Conservation (phyloP, 2,797 vertebrate genomes). For the Poeciliopsis turneri region DNA sequence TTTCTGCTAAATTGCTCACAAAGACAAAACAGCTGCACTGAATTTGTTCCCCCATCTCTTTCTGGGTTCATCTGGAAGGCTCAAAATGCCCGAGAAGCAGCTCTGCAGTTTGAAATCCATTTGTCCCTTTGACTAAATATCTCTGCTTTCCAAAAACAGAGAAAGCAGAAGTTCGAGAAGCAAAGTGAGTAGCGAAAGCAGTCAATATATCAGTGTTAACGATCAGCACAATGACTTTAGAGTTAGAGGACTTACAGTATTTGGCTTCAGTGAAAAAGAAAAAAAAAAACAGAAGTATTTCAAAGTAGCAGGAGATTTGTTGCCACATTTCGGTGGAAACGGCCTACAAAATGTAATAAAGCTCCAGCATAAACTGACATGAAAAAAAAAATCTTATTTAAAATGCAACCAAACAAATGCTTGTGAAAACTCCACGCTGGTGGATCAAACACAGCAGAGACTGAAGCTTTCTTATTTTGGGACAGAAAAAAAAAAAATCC, state of each 20-base stretch:
- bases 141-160: background rate
- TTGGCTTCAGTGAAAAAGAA: background rate
- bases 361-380: background rate
- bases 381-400: background rate
- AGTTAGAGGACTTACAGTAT: background rate
- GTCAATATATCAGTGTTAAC: background rate
- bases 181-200: background rate
- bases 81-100: slow-evolving; percentile 53
- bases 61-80: slow-evolving; percentile 48
- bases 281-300: background rate
- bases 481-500: background rate
- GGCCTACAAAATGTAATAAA: background rate
- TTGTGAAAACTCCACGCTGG: background rate
- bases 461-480: background rate
- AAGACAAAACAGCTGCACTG: slow-evolving; percentile 75
- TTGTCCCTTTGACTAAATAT: slow-evolving; percentile 24
- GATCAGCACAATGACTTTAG: background rate
- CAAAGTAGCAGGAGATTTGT: slow-evolving; percentile 14
- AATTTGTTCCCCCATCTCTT: slow-evolving; percentile 54
- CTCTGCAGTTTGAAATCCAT: slow-evolving; percentile 40
- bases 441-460: background rate
- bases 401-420: background rate
- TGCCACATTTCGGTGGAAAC: background rate
- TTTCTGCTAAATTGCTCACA: slow-evolving; percentile 63
- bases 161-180: background rate